Conservation (phyloP, 2,113 vertebrate genomes). For the Oplegnathus fasciatus region DNA sequence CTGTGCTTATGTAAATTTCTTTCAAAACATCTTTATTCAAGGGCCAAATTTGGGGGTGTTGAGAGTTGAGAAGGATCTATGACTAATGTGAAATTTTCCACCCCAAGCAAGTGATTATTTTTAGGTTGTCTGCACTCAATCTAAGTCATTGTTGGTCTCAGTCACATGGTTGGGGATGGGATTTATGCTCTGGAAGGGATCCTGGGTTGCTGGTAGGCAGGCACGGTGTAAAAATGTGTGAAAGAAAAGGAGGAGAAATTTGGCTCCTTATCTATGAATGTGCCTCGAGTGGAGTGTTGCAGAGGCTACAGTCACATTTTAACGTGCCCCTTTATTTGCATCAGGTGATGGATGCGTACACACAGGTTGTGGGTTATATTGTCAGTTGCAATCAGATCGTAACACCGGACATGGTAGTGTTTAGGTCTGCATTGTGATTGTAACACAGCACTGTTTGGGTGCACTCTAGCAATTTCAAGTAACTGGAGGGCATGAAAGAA, state of each 20-base stretch:
- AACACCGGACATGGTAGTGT: not conserved
- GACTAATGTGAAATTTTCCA: constrained; percentile 72
- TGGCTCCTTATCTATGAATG: constrained; percentile 16
- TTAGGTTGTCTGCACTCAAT: constrained; percentile 72
- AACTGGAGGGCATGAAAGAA: not conserved
- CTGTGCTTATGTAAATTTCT: constrained; percentile 48
- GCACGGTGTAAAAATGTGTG: constrained; percentile 25
- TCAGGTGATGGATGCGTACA: not conserved
- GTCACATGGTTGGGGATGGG: constrained; percentile 62
- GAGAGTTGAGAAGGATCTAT: constrained; percentile 54
- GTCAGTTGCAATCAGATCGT: not conserved
- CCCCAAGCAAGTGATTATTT: constrained; percentile 67
- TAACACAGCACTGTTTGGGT: not conserved
- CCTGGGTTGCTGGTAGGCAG: constrained; percentile 16
- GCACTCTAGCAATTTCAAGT: not conserved
- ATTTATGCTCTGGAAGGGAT: constrained; percentile 33
- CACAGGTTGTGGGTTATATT: not conserved
- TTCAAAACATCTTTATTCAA: constrained; percentile 50
- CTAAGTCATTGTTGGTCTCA: constrained; percentile 71
- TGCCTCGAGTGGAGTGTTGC: not conserved
- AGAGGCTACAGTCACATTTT: not conserved
- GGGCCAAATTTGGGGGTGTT: constrained; percentile 52
- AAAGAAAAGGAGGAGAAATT: not conserved
- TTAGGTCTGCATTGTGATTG: not conserved
- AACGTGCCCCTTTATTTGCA: not conserved